phyloP scores from a whole-genome alignment of 2,888 invertebrate species.

The Machimus atricapillus region DNA sequence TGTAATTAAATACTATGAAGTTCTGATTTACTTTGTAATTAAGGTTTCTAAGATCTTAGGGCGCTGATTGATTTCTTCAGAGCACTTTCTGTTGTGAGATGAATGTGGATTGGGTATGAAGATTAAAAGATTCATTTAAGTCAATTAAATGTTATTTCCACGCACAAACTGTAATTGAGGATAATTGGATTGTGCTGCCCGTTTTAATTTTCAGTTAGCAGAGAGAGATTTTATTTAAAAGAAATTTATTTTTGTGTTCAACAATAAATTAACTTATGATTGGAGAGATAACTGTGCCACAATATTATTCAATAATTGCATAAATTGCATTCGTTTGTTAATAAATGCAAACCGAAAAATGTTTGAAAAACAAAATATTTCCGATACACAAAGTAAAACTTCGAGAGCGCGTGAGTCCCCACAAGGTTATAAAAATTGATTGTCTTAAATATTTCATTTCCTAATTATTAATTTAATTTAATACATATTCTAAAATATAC shows the following conservation, averaged over 20 bases:
- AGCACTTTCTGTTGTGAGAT: neutral
- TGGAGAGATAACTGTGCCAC: neutral
- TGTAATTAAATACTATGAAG: neutral
- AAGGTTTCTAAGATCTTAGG: neutral
- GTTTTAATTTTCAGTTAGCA: no score
- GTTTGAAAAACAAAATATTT: no score
- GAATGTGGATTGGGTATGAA: neutral
- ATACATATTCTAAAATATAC: no score
- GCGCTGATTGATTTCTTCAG: neutral
- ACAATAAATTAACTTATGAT: neutral
- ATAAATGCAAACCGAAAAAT: no score
- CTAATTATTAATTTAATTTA: no score
- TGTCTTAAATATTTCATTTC: neutral
- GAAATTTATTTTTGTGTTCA: neutral
- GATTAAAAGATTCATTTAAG: neutral
- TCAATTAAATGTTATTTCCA: neutral
- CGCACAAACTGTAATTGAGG: neutral
- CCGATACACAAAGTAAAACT: no score
- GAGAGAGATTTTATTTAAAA: neutral
- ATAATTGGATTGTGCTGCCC: neutral
- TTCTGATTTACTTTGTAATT: neutral
- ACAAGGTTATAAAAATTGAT: no score
- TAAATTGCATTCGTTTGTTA: no score
- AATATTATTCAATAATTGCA: no score
- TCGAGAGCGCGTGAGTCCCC: no score